phyloP scores from a whole-genome alignment of 2,888 invertebrate species.

The Petrolisthes manimaculis region DNA sequence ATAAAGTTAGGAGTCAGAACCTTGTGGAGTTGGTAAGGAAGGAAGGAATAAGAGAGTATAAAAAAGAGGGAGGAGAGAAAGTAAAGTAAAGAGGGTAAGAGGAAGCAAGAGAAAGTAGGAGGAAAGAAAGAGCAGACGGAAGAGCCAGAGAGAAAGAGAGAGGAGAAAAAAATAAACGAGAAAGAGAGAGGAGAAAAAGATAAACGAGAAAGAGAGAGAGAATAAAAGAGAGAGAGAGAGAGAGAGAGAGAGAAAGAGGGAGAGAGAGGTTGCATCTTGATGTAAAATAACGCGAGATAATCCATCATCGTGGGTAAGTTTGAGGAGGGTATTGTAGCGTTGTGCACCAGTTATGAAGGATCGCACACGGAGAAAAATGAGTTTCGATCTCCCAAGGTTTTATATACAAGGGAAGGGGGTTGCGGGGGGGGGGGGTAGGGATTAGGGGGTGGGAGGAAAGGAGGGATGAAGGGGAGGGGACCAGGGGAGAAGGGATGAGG shows the following conservation, averaged over 20 bases:
- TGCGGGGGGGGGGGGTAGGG: conserved; percentile 4
- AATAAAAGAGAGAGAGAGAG: neutral
- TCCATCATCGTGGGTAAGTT: conserved; percentile 33
- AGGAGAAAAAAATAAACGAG: neutral
- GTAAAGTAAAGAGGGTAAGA: neutral
- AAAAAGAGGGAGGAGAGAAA: neutral
- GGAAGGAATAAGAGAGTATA: neutral
- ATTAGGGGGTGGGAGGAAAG: neutral
- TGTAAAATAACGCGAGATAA: conserved; percentile 43
- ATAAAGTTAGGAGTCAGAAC: no score
- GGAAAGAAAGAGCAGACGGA: neutral
- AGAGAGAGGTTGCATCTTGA: conserved; percentile 42
- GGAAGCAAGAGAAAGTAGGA: neutral
- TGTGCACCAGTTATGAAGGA: conserved; percentile 53
- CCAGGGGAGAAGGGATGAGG: neutral
- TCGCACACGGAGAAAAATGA: conserved; percentile 39
- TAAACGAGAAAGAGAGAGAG: neutral
- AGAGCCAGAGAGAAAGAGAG: neutral
- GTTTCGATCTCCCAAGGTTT: conserved; percentile 33
- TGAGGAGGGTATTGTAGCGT: conserved; percentile 37
- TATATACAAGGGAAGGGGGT: conserved; percentile 20
- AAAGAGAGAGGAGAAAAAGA: neutral
- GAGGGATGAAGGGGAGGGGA: neutral
- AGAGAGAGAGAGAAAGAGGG: neutral
- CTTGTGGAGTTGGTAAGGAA: no score